phyloP scores from a whole-genome alignment of 2,113 vertebrate genomes.

The Odontophorus gujanensis region DNA sequence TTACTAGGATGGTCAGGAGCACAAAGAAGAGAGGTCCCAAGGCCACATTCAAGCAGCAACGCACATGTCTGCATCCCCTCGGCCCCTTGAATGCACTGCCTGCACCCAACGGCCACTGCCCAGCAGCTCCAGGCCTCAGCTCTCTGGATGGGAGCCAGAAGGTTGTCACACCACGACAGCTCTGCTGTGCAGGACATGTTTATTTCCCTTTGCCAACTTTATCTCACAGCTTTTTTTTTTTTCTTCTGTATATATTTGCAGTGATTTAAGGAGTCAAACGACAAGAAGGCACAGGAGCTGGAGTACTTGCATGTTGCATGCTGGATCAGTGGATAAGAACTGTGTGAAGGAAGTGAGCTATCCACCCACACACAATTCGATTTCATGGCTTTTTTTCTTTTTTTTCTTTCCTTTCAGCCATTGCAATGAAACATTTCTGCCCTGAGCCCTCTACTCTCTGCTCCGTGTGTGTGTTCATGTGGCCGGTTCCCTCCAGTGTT shows the following conservation, averaged over 20 bases:
- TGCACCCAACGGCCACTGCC: no score
- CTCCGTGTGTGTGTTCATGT: neutral
- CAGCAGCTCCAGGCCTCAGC: neutral
- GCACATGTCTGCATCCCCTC: neutral
- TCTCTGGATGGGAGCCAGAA: neutral
- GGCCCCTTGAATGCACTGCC: neutral
- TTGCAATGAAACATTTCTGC: neutral
- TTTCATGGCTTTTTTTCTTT: neutral
- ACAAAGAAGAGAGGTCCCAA: neutral
- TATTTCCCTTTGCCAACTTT: constrained; percentile 18
- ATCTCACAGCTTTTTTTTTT: constrained; percentile 31
- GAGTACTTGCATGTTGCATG: neutral
- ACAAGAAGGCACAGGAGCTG: neutral
- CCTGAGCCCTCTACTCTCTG: neutral
- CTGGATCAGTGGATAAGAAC: neutral
- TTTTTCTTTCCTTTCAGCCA: neutral
- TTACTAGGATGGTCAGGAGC: neutral
- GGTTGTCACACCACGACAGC: constrained; percentile 10
- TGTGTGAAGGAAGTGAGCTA: constrained; percentile 20
- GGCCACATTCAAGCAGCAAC: neutral
- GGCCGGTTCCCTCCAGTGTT: neutral
- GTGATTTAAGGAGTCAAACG: constrained; percentile 34
- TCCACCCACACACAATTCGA: neutral
- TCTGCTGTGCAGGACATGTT: constrained; percentile 22
- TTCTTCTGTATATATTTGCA: constrained; percentile 10